These are phyloP conservation scores for Hemicentrotus pulcherrimus DNA, from an alignment of 35 echinoderm and acorn worm genomes.

Conservation along the genomic window DNA sequence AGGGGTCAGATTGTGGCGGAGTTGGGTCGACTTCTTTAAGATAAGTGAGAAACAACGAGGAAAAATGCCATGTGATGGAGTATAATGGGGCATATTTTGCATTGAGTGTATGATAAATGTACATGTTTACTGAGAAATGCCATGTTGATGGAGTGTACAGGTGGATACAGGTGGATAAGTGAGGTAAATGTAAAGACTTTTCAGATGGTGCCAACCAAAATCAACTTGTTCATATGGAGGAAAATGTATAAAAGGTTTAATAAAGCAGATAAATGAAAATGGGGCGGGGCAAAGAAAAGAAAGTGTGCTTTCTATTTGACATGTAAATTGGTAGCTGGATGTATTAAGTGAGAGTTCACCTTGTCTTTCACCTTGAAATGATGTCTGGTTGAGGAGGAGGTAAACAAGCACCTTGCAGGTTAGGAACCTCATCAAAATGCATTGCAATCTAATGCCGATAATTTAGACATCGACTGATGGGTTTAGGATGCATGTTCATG, in stretches of 20 bases:
- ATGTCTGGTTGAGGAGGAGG: background rate
- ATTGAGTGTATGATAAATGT: too few species aligned
- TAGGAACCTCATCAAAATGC: constrained; percentile 42
- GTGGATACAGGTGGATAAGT: too few species aligned
- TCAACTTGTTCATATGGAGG: background rate
- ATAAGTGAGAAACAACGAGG: constrained; percentile 33
- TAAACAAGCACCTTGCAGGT: background rate
- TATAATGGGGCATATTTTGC: background rate
- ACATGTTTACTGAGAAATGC: too few species aligned
- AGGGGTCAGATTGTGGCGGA: constrained; percentile 5
- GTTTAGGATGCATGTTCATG: constrained; percentile 27
- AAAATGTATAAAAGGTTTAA: background rate
- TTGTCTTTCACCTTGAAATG: background rate
- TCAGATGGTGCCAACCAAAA: too few species aligned
- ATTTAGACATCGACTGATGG: constrained; percentile 5
- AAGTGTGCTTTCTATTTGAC: background rate
- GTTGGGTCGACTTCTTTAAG: constrained; percentile 33
- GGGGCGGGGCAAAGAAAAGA: background rate
- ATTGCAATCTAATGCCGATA: constrained; percentile 23
- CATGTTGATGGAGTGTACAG: too few species aligned
- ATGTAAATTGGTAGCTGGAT: background rate
- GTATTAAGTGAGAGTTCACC: background rate
- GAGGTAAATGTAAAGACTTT: too few species aligned
- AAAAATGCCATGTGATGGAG: constrained; percentile 9
- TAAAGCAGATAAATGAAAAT: background rate